Percentiles rank a stretch among this genome's conserved stretches.
Evolutionary conservation across 2,113 vertebrate species (phyloP).

Genomic region (Setophaga coronata): DNA sequence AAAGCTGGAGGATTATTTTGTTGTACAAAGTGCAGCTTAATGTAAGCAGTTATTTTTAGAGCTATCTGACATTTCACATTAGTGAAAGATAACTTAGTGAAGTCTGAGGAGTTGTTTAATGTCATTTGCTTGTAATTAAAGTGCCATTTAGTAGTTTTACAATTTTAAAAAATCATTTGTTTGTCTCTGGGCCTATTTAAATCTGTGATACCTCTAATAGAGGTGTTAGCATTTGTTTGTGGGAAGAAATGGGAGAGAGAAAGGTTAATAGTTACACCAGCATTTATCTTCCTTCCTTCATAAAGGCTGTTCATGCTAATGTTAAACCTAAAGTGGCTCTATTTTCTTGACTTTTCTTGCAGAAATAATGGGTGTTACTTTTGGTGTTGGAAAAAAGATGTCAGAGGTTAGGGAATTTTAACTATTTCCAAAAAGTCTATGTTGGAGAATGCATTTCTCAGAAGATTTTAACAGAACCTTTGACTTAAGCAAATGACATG

Average conservation of each 20-base stretch:
- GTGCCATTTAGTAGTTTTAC: not conserved
- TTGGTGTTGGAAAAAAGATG: not conserved
- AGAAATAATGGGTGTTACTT: not conserved
- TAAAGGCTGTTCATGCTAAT: not conserved
- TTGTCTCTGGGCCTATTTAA: not conserved
- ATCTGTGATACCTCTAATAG: not conserved
- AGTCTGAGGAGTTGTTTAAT: not conserved
- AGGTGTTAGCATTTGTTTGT: not conserved
- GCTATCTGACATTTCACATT: not conserved
- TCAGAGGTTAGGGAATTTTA: not conserved
- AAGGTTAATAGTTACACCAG: not conserved
- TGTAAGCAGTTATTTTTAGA: not conserved
- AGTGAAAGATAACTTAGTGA: not conserved
- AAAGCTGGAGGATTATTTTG: not conserved
- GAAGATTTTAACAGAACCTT: not conserved
- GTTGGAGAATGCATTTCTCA: not conserved
- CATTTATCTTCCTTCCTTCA: not conserved
- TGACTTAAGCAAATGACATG: not conserved
- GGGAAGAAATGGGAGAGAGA: not conserved
- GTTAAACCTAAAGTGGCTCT: not conserved
- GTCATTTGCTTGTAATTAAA: not conserved
- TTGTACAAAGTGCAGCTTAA: not conserved
- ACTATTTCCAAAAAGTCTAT: not conserved
- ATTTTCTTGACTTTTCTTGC: not conserved
- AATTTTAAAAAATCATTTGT: not conserved